Evolutionary conservation across 92 coral and sea anemone species (phyloP).

Genomic region (Umimayanthus kanabou): DNA sequence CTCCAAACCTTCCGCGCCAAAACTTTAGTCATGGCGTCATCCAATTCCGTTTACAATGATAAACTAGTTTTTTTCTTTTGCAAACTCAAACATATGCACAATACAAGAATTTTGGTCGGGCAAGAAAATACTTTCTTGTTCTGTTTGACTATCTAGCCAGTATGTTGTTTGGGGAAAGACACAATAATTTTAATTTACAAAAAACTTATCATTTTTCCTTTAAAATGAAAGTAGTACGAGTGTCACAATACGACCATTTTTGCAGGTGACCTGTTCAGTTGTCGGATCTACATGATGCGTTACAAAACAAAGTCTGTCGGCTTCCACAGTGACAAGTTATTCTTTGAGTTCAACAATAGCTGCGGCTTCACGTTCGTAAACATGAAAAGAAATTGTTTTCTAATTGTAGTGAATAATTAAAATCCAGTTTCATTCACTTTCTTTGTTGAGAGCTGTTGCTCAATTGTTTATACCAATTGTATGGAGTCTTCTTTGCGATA

Average conservation of each 20-base stretch:
- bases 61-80: neutral
- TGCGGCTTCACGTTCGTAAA: neutral
- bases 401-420: conserved; percentile 27
- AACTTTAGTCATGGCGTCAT: neutral
- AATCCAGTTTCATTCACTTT: conserved; percentile 16
- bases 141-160: neutral
- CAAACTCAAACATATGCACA: neutral
- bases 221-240: neutral
- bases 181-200: too few species aligned
- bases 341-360: conserved; percentile 6
- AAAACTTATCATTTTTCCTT: too few species aligned
- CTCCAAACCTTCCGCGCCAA: too few species aligned
- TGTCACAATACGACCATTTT: neutral
- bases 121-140: neutral
- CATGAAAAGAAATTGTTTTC: conserved; percentile 18
- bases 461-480: neutral
- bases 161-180: neutral
- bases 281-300: neutral
- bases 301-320: conserved; percentile 10
- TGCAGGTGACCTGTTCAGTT: neutral
- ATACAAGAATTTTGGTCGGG: neutral
- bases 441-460: neutral
- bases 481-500: neutral
- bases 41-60: neutral
- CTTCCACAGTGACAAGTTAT: neutral